Base-by-base conservation (phyloP, 2,888 invertebrate genomes). In the Eupithecia exiguata region DNA sequence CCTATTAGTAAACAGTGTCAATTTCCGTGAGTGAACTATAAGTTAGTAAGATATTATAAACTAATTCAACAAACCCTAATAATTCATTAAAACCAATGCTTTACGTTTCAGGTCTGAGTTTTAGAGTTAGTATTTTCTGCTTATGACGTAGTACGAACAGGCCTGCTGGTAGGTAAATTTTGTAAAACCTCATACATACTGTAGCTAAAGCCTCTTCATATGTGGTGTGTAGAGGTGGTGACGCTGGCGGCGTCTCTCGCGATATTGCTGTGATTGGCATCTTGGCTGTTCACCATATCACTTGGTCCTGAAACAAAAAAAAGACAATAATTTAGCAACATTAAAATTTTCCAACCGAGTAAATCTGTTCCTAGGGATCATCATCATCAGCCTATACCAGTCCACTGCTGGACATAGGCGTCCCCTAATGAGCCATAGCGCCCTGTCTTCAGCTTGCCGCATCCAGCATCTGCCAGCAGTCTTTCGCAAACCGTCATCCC, bases 161-260 rank as follows among this genome's bases (percentile, higher is more conserved):
- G 38, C 9, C 9, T 7, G 38, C 46, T 46, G 46, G 49, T 21
- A 53, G 3, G 49, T 53, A 53, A 53, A 35, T 62, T 62, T 35
- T 18, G 16, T 18, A 61, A 21, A 46, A 18, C 65, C 30, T n/a
- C 1, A 43, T 84, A 90, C 92, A 74, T 88, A 94, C 94, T 72
- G 85, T 92, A 70, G 92, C 93, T 76, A 94, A 81, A 74, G 90
- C 93, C 70, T 94, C 93, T 79, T 94, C 93, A 69, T 92, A 93
- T 0, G 91, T 89, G 58, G 87, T 84, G 70, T 87, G 88, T 14
- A 89, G 87, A 1, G 88, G 87, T 1, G 92, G 92, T 43, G 93
- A 91, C 86, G 89, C 90, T 53, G 91, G 90, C 10, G 91, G 91
- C 81, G 89, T 86, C 82, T 91, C 90, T 61, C 88, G 91, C 18